phyloP scores from a whole-genome alignment of 2,797 vertebrate species.

The Leptoclinus maculatus region DNA sequence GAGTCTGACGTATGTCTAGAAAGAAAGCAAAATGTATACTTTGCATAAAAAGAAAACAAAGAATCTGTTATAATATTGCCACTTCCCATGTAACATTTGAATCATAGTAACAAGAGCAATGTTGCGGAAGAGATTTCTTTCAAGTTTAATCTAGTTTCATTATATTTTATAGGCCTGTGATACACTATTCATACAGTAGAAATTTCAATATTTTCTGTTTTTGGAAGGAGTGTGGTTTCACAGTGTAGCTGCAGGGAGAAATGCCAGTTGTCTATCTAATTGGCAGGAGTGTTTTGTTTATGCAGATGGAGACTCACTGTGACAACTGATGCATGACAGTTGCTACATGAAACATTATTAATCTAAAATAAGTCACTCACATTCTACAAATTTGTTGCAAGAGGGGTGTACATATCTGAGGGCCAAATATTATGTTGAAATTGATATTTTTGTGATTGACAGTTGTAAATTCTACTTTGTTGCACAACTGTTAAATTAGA shows the following conservation, averaged over 20 bases:
- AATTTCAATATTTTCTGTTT: constrained; percentile 31
- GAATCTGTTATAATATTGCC: neutral
- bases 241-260: constrained; percentile 66
- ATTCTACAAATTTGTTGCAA: constrained; percentile 38
- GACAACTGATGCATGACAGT: constrained; percentile 72
- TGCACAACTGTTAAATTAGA: neutral
- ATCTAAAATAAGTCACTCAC: constrained; percentile 64
- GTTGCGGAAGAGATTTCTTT: neutral
- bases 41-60: neutral
- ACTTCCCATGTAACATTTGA: neutral
- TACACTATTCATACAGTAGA: neutral
- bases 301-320: constrained; percentile 68
- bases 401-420: constrained; percentile 26
- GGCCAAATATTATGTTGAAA: constrained; percentile 33
- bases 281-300: constrained; percentile 70
- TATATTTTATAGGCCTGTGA: constrained; percentile 2
- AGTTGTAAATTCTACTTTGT: constrained; percentile 11
- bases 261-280: constrained; percentile 69
- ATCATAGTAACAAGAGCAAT: neutral
- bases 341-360: constrained; percentile 68
- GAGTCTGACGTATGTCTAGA: neutral
- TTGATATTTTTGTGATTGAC: constrained; percentile 27
- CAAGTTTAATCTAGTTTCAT: constrained; percentile 2
- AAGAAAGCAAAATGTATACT: neutral
- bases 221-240: constrained; percentile 42